Evolutionary conservation across 2,888 invertebrate species (phyloP), one percentile per base, ranked within the genome.

Genomic region (Drosophila emarginata): DNA sequence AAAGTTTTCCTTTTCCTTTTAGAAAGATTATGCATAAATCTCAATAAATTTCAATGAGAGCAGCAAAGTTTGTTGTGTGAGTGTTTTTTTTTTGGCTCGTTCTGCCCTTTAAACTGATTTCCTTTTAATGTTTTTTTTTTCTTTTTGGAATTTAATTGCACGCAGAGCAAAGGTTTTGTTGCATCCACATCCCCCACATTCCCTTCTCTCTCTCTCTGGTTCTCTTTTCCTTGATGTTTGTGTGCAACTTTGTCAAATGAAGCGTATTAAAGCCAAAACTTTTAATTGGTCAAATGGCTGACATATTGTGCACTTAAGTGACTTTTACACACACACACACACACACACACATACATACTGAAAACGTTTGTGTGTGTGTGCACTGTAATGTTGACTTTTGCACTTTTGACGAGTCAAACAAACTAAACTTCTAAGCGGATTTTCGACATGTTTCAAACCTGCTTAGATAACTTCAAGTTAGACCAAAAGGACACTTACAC

Each of bases 271-370:
- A 78, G 65, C 69, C 67, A 79, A 86, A 89, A 89, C 87, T 90
- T 89, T 89, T 89, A 90, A 90, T 90, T 89, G 90, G 80, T 88
- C 89, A 81, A 88, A 86, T 86, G 82, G 79, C 64, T 78, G 73
- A 79, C 89, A 87, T 88, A 82, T 88, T 86, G 80, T 76, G 78
- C 74, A 78, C 81, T 81, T 88, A 88, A 87, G 85, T 88, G 81
- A 87, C 81, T 87, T 77, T 67, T 53, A 70, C 66, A 63, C 57
- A 68, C 50, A 72, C 61, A 54, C 59, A 67, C 26, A 26, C 26
- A 70, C 67, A 63, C 57, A 68, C 50, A 72, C 61, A 54, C 4
- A 23, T 5, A 26, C 59, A 67, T 23, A 26, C 64, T 9, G 4
- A 14, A 50, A 61, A 23, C 7, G 50, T 0, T 32, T 57, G 73